phyloP scores from a whole-genome alignment of 1,140 invertebrate genomes.

The Notospermus geniculatus region DNA sequence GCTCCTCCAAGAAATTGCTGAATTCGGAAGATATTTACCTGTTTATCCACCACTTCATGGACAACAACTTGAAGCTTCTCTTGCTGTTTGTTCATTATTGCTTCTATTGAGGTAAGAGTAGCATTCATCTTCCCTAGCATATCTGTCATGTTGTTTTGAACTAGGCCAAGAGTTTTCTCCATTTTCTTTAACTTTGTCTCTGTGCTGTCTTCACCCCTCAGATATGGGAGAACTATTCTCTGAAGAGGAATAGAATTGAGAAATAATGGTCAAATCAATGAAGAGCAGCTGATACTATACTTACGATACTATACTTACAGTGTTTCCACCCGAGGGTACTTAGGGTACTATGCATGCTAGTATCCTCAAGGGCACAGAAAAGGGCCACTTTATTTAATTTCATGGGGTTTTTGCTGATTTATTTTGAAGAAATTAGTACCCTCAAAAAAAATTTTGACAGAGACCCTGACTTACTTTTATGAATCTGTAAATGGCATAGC shows the following conservation, averaged over 20 bases:
- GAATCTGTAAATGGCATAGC: slow-evolving; percentile 34
- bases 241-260: slow-evolving; percentile 32
- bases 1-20: too few species aligned
- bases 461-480: slow-evolving; percentile 26
- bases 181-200: slow-evolving; percentile 25
- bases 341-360: too few species aligned
- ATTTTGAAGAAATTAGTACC: too few species aligned
- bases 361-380: too few species aligned
- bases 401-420: too few species aligned
- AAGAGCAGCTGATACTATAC: too few species aligned
- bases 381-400: not conserved
- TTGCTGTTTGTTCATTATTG: slow-evolving; percentile 27
- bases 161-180: slow-evolving; percentile 23
- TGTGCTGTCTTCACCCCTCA: not conserved
- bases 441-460: too few species aligned
- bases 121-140: slow-evolving; percentile 24
- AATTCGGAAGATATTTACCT: slow-evolving; percentile 16
- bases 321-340: too few species aligned
- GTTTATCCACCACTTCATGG: slow-evolving; percentile 29
- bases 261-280: slow-evolving; percentile 6
- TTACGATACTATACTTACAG: too few species aligned
- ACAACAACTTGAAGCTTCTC: slow-evolving; percentile 29
- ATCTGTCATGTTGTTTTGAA: slow-evolving; percentile 26
- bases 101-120: slow-evolving; percentile 30
- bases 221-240: slow-evolving; percentile 18